These are phyloP conservation scores for Sakesphorus luctuosus DNA, from an alignment of 2,113 vertebrate species.

Conservation along the genomic window DNA sequence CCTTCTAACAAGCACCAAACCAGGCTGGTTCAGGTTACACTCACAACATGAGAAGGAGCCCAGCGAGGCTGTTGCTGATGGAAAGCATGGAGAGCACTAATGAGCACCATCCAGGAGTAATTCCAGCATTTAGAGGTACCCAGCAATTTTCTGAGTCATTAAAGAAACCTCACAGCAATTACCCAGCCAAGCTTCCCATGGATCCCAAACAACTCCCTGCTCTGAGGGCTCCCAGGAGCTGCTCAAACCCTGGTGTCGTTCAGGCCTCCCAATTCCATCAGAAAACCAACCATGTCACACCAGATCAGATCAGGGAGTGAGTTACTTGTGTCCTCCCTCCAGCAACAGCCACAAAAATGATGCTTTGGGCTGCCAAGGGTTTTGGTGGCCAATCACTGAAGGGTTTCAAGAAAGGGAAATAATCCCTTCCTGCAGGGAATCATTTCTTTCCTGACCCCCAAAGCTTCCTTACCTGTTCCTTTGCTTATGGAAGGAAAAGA, in stretches of 20 bases:
- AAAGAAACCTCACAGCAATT: conserved; percentile 33
- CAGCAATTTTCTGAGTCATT: conserved; percentile 56
- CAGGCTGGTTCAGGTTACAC: neutral
- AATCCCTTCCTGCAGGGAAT: conserved; percentile 15
- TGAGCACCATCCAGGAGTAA: conserved; percentile 45
- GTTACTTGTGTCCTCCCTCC: neutral
- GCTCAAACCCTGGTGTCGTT: accelerated
- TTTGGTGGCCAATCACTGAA: conserved; percentile 9
- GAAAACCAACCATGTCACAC: neutral
- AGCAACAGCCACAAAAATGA: neutral
- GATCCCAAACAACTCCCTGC: neutral
- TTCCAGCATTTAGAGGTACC: conserved; percentile 34
- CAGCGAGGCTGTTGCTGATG: neutral
- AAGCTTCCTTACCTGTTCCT: neutral
- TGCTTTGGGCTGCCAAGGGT: neutral
- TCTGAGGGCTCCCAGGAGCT: neutral
- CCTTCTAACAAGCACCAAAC: neutral
- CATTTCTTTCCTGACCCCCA: neutral
- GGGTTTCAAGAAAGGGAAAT: neutral
- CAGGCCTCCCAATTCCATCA: neutral
- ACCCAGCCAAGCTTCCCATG: neutral
- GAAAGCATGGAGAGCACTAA: conserved; percentile 57
- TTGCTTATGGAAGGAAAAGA: neutral
- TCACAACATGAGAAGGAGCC: conserved; percentile 5
- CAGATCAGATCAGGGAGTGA: neutral